These are phyloP conservation scores for Parazoanthus swiftii DNA, from an alignment of 92 coral and sea anemone genomes.

Conservation along the genomic window DNA sequence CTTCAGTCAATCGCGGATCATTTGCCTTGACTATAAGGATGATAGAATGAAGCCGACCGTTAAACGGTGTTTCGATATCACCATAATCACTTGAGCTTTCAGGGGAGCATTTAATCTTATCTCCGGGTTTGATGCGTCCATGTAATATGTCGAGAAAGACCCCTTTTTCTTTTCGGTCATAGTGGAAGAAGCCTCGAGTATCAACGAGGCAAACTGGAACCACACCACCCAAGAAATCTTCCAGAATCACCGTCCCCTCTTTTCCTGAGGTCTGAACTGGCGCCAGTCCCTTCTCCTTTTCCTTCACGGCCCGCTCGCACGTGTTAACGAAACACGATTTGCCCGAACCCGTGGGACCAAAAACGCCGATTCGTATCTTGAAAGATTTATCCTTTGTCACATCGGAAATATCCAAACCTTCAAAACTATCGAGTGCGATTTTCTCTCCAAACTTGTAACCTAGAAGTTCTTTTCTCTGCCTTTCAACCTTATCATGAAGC, in stretches of 20 bases:
- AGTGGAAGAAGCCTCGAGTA: conserved; percentile 62
- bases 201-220: conserved; percentile 64
- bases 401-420: conserved; percentile 50
- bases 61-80: conserved; percentile 15
- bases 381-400: conserved; percentile 27
- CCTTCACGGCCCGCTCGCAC: conserved; percentile 54
- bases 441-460: neutral
- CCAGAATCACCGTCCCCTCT: conserved; percentile 60
- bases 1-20: conserved; percentile 13
- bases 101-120: conserved; percentile 7
- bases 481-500: neutral
- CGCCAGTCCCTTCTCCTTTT: neutral
- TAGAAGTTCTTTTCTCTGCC: conserved; percentile 31
- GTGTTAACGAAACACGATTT: conserved; percentile 72
- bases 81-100: neutral
- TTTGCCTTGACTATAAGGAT: conserved; percentile 61
- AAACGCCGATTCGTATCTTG: conserved; percentile 65
- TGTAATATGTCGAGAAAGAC: conserved; percentile 57
- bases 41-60: conserved; percentile 56
- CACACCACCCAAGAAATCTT: conserved; percentile 52
- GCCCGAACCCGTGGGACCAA: conserved; percentile 21
- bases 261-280: conserved; percentile 46
- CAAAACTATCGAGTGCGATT: neutral
- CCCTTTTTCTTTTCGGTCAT: conserved; percentile 42
- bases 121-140: conserved; percentile 6